Base-by-base conservation (phyloP, 2,888 invertebrate species). In the Orthosia gracilis region DNA sequence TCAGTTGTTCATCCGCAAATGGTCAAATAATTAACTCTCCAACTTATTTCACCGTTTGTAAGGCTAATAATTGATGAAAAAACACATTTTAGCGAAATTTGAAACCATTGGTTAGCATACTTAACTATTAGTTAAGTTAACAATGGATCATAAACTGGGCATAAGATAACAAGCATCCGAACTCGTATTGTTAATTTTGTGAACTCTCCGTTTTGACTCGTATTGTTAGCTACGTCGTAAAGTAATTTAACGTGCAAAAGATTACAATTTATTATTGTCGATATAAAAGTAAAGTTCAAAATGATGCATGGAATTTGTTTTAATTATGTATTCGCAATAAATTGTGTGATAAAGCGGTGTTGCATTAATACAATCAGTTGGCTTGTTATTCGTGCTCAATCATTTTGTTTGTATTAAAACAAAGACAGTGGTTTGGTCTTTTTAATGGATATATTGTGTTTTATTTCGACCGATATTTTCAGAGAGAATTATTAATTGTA, bases 171-270 rank as follows among this genome's bases (percentile, higher is more conserved):
- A 84, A 84, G 83, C 84, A 85, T 83, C 81, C 63, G 50, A 67
- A 80, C 63, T 66, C 23, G 62, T 59, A 66, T 83, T 90, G 85
- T 88, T 89, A 84, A 85, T 89, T 87, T 83, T 76, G 69, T 47
- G 70, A 89, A 88, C 62, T 74, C 55, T 59, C n/a, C 45, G 31
- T 57, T 68, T 47, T 59, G 50, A 55, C 55, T 82, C 66, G 63
- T 59, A n/a, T 62, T 69, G 65, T 58, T 63, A 49, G 31, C 31
- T 13, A n/a, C 31, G 66, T 54, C 45, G 40, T 57, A 40, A 73
- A 80, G 69, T 70, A 61, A 70, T 84, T 67, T 31, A 61, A 52
- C 50, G 18, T 59, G 45, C 45, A 59, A 73, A 80, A 75, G 54
- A 81, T 61, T 61, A 55, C 21, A 74, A 73, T 70, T 70, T 58